Conservation (phyloP, 2,888 invertebrate genomes). For the Andrena praecox region DNA sequence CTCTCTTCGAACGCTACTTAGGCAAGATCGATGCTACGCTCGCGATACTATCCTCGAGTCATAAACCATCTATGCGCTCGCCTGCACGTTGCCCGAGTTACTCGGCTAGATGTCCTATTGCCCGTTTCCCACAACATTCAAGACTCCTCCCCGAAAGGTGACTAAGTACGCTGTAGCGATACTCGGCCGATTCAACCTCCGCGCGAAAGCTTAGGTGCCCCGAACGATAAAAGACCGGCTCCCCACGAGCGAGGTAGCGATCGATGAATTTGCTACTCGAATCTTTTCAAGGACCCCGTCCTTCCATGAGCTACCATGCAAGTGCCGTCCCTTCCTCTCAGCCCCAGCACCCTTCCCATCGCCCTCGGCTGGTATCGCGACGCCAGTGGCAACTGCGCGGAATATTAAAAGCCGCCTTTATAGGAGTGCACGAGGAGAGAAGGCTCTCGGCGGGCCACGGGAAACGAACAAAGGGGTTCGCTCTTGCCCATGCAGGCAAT, state of each 20-base stretch:
- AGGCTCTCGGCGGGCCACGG: neutral
- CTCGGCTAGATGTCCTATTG: too few relatives aligned
- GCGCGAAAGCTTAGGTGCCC: too few relatives aligned
- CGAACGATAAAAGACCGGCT: constrained; percentile 15
- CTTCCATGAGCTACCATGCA: constrained; percentile 32
- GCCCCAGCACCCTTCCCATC: neutral
- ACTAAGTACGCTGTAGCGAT: too few relatives aligned
- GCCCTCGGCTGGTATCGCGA: neutral
- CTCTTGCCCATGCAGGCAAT: too few relatives aligned
- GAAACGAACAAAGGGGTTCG: neutral
- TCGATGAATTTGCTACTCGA: constrained; percentile 54
- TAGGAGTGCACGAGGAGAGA: too few relatives aligned
- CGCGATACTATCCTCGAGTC: too few relatives aligned
- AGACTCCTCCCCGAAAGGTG: too few relatives aligned
- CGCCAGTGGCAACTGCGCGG: constrained; percentile 34
- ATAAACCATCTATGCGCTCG: too few relatives aligned
- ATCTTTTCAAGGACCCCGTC: constrained; percentile 47
- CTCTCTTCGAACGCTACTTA: neutral
- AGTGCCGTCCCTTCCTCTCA: constrained; percentile 5
- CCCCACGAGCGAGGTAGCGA: constrained; percentile 28
- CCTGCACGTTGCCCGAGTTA: too few relatives aligned
- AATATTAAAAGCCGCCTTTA: constrained; percentile 45
- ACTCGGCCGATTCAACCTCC: too few relatives aligned
- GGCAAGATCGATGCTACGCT: neutral
- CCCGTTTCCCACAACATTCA: too few relatives aligned